A percentile compares a stretch with the other conserved stretches of the same genome.
Evolutionary conservation across 2,888 invertebrate species (phyloP).

Genomic region (Drosophila buzzatii): DNA sequence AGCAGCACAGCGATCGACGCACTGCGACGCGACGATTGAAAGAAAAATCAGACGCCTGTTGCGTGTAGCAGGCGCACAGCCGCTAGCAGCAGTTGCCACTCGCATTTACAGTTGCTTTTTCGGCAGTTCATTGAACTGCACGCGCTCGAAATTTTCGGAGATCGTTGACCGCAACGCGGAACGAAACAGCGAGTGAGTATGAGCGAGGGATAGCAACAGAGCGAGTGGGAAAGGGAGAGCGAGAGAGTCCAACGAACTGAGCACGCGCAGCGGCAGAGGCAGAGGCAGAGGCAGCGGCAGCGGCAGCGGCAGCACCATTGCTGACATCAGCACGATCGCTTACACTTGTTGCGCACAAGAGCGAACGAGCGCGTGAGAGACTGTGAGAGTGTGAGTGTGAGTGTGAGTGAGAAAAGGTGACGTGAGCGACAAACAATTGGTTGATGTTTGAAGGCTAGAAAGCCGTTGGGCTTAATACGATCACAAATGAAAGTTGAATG

Average conservation of each 20-base stretch:
- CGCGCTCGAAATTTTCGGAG: conserved; percentile 47
- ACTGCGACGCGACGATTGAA: conserved; percentile 64
- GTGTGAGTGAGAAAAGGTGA: conserved; percentile 7
- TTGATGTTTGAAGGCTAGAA: conserved; percentile 27
- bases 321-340: conserved; percentile 30
- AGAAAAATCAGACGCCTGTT: conserved; percentile 82
- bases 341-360: conserved; percentile 9
- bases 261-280: conserved; percentile 3
- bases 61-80: conserved; percentile 76
- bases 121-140: conserved; percentile 62
- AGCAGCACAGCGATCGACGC: conserved; percentile 23
- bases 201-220: neutral
- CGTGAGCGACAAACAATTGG: conserved; percentile 17
- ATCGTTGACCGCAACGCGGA: conserved; percentile 61
- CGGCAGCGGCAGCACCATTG: neutral
- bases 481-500: neutral
- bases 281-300: neutral
- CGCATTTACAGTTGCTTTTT: conserved; percentile 54
- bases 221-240: neutral
- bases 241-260: conserved; percentile 4
- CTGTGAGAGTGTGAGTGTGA: neutral
- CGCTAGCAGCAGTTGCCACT: conserved; percentile 16
- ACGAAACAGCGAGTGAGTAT: neutral
- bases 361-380: neutral
- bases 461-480: conserved; percentile 14